Base-by-base conservation (phyloP, 2,113 vertebrate genomes). In the Irena cyanogastra region DNA sequence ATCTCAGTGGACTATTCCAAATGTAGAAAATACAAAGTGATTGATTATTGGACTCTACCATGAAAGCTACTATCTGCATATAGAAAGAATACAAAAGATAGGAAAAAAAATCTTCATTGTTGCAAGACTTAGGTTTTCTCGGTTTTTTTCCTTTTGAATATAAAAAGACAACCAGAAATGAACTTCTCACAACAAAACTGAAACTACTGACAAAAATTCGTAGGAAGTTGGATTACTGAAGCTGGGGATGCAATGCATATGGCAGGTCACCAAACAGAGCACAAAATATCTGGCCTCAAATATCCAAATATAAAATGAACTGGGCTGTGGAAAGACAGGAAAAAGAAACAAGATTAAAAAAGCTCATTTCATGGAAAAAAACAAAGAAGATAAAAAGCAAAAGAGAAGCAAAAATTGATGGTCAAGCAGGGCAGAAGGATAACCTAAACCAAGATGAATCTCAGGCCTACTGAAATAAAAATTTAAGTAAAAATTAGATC, bases 221-320 rank as follows among this genome's bases (percentile, higher is more conserved):
- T 17, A 15, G 11, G 7, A 87, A 13, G 6, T 17, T 49, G 84
- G 31, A 37, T 10, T 77, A 13, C 35, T 41, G 22, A 71, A 80
- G 10, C 11, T 33, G 17, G 12, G 3, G 24, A 72, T 2, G 0
- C 6, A 65, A 72, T 10, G 2, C 44, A 83, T 45, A 83, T 0
- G 3, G 8, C 18, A 45, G 3, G 7, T 64, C 39, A 91, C 8
- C 12, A 71, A 45, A 61, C 0, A 35, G 11, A 71, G 41, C 15
- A 78, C 8, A 65, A 5, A 81, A 44, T 7, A 56, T 16, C 11
- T 83, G 41, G 5, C 18, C 17, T 77, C 31, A 44, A 41, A 65
- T 47, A 68, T 9, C 6, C 9, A 80, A 72, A 53, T 11, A 57
- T 1, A 8, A 80, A 17, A 75, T 10, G 1, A 84, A 41, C 0